These are phyloP conservation scores for Latrodectus geometricus DNA, from an alignment of 1,140 invertebrate genomes.

Conservation along the genomic window DNA sequence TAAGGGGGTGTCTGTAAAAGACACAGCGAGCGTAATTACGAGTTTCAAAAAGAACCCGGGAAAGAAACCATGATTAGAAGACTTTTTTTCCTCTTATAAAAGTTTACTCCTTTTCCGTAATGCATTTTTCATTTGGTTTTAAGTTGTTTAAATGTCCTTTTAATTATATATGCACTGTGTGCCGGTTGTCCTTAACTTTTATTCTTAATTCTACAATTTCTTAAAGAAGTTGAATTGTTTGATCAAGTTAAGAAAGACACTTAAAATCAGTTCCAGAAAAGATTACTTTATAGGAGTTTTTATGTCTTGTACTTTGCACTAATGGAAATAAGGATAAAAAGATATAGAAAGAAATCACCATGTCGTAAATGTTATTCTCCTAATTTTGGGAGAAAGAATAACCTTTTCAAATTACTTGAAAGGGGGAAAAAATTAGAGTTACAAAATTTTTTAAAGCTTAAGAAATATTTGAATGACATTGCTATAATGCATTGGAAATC, in stretches of 20 bases:
- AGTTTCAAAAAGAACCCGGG: background rate
- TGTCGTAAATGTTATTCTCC: background rate
- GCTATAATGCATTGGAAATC: background rate
- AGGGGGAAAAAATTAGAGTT: background rate
- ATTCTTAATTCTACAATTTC: background rate
- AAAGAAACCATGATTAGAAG: slow-evolving; percentile 23
- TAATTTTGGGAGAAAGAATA: background rate
- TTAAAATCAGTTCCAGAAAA: no score
- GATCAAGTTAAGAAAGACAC: background rate
- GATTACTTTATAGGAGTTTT: no score
- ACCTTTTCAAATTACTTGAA: background rate
- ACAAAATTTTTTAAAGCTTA: background rate
- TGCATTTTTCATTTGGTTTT: slow-evolving; percentile 21
- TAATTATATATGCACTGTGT: background rate
- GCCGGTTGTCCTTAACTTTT: background rate
- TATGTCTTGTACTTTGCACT: no score
- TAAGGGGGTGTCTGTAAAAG: background rate
- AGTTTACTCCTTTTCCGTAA: background rate
- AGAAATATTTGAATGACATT: background rate
- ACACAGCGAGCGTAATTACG: slow-evolving; percentile 46
- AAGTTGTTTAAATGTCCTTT: background rate
- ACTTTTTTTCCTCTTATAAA: slow-evolving; percentile 1
- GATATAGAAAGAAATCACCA: background rate
- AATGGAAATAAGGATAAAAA: no score
- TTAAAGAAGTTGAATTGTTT: background rate